Percentiles rank a stretch among this genome's conserved stretches.
Evolutionary conservation across 2,888 invertebrate species (phyloP).

Genomic region (Bhutanitis thaidina): DNA sequence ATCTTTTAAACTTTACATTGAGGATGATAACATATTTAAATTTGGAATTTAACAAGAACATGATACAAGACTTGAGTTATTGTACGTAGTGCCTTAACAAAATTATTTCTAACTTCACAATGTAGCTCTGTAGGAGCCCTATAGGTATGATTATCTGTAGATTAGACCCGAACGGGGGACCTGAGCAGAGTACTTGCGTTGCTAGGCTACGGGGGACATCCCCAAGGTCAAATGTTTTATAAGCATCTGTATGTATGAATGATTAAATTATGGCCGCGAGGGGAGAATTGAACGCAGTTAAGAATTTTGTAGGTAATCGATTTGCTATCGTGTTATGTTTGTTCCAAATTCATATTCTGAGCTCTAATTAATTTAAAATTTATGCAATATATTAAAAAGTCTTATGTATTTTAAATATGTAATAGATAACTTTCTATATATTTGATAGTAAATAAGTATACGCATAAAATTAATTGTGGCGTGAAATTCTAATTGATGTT

Average conservation of each 20-base stretch:
- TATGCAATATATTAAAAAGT: not conserved
- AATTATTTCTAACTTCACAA: constrained; percentile 48
- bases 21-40: too few species aligned
- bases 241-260: constrained; percentile 46
- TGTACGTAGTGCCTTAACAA: not conserved
- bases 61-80: too few species aligned
- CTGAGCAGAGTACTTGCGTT: constrained; percentile 60
- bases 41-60: too few species aligned
- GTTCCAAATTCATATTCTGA: constrained; percentile 9
- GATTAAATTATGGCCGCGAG: constrained; percentile 43
- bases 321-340: constrained; percentile 14
- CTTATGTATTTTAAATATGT: too few species aligned
- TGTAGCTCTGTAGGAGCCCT: constrained; percentile 53
- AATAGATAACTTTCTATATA: too few species aligned
- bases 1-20: too few species aligned
- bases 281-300: constrained; percentile 41
- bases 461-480: too few species aligned
- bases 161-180: constrained; percentile 65
- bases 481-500: too few species aligned
- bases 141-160: constrained; percentile 69
- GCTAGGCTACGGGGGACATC: constrained; percentile 70
- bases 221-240: constrained; percentile 73
- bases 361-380: not conserved
- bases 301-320: constrained; percentile 22
- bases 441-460: too few species aligned